Conservation (phyloP, 2,113 vertebrate genomes). For the Pongo abelii region DNA sequence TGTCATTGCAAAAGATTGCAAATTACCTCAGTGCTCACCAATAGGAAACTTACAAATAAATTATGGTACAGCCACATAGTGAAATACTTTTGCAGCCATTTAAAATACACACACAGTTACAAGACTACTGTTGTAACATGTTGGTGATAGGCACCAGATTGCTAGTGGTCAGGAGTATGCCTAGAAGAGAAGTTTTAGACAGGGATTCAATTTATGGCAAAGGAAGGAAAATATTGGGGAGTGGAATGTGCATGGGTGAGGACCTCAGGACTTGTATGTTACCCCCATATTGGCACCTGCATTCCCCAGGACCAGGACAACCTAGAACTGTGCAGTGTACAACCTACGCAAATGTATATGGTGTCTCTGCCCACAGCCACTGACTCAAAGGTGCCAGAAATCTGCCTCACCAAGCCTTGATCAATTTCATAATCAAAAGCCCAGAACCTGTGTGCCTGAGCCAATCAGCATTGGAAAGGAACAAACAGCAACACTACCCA, state of each 20-base stretch:
- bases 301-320: not conserved
- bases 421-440: not conserved
- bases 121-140: not conserved
- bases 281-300: not conserved
- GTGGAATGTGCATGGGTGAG: not conserved
- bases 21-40: not conserved
- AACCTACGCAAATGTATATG: not conserved
- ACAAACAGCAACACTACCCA: not conserved
- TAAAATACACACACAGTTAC: not conserved
- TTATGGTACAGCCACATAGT: not conserved
- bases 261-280: not conserved
- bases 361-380: not conserved
- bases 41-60: not conserved
- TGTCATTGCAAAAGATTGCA: not conserved
- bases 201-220: not conserved
- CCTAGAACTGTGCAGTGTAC: not conserved
- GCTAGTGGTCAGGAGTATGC: not conserved
- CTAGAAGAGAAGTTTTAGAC: not conserved
- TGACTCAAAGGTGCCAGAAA: not conserved
- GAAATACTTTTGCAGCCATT: not conserved
- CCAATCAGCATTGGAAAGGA: not conserved
- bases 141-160: not conserved
- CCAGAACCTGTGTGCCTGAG: not conserved
- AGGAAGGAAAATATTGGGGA: not conserved
- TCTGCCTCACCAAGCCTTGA: not conserved